Evolutionary conservation across 2,888 invertebrate species (phyloP), one percentile per base, ranked within the genome.

Genomic region (Lordiphosa fenestrarum): DNA sequence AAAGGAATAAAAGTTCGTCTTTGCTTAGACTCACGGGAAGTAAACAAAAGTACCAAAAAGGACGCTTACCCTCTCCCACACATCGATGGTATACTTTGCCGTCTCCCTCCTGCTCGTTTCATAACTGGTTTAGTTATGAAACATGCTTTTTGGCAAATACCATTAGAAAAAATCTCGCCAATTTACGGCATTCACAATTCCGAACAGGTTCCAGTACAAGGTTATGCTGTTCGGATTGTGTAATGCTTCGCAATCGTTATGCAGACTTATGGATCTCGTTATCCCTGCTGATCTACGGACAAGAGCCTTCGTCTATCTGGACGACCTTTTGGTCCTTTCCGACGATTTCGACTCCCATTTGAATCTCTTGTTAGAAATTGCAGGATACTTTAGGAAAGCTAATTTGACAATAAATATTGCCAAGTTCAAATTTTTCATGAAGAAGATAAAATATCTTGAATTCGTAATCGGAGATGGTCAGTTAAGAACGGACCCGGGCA

Each of bases 101-200:
- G 36, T 10, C 36, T 37, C 9, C 36, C 36, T 5, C 12, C 36
- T 12, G 36, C 36, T n/a, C 15, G 15, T 2, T 15, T 13, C 37
- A 37, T 37, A 12, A 13, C 37, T n/a, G 13, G 37, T 4, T 4
- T 37, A n/a, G 37, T 13, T 37, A 37, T 37, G 37, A 37, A 37
- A 6, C 37, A 37, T n/a, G 37, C 37, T 13, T 37, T 6, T 6
- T 37, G 37, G 37, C 37, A 37, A 37, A 37, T 37, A 1, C 37
- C 37, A n/a, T 13, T 37, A 13, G 37, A 37, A 12, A 6, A 39
- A 47, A 33, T 38, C 82, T 80, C 0, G 85, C 83, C 0, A 62
- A 2, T 19, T 3, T 5, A 23, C 23, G 4, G 23, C 23, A 23
- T 23, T 23, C 6, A 23, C 23, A 23, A 23, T 23, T 4, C 23